These are phyloP conservation scores for Euplagia quadripunctaria DNA, from an alignment of 2,888 invertebrate genomes.

Conservation along the genomic window DNA sequence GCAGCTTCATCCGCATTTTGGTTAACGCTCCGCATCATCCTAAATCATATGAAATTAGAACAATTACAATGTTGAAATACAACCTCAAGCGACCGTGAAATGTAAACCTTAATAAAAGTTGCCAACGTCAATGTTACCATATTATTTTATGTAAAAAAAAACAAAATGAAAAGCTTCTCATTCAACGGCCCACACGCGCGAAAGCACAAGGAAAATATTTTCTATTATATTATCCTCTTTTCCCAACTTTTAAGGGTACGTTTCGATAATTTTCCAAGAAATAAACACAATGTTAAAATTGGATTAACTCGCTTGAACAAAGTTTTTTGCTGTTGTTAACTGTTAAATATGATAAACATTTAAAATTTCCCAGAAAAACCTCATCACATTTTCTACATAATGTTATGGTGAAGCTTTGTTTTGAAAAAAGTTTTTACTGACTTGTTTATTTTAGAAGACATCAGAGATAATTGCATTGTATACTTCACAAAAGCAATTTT, in stretches of 20 bases:
- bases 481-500: constrained; percentile 5
- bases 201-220: constrained; percentile 4
- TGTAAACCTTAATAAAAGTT: neutral
- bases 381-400: constrained; percentile 11
- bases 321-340: constrained; percentile 10
- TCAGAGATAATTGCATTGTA: neutral
- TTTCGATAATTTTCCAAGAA: constrained; percentile 17
- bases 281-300: constrained; percentile 17
- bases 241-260: constrained; percentile 4
- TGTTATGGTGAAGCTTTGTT: constrained; percentile 2
- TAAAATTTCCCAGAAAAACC: neutral
- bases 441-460: constrained; percentile 8
- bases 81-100: neutral
- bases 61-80: too few relatives aligned
- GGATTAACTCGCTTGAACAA: constrained; percentile 17
- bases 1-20: too few relatives aligned
- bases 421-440: constrained; percentile 15
- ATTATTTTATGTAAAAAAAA: neutral
- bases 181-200: neutral
- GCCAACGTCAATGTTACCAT: neutral
- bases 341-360: constrained; percentile 19
- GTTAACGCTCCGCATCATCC: too few relatives aligned
- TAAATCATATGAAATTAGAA: too few relatives aligned
- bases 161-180: constrained; percentile 6
- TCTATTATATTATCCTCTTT: constrained; percentile 18